A percentile compares a stretch with the other conserved stretches of the same genome.
phyloP scores from a whole-genome alignment of 2,113 vertebrate genomes.

The Pipa parva region DNA sequence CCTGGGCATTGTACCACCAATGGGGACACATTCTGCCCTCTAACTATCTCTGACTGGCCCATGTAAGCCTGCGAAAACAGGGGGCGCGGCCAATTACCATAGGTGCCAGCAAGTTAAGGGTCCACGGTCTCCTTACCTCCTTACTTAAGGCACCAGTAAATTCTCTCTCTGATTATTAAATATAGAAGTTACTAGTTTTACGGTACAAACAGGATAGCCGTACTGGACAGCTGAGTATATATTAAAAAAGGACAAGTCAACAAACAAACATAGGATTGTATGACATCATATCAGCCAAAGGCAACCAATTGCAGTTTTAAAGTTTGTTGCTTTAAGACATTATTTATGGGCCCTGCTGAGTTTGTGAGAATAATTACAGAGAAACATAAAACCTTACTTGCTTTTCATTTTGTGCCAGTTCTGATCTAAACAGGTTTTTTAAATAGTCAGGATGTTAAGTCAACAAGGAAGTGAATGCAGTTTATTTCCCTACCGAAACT shows the following conservation, averaged over 20 bases:
- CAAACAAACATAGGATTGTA: constrained; percentile 2
- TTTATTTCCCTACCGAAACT: constrained; percentile 13
- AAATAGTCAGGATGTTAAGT: constrained; percentile 1
- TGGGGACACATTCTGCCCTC: too few relatives aligned
- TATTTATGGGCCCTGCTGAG: constrained; percentile 13
- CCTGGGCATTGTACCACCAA: too few relatives aligned
- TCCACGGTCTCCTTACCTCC: too few relatives aligned
- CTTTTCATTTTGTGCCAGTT: constrained; percentile 1
- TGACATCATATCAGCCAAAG: constrained; percentile 28
- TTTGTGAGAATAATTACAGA: constrained; percentile 16
- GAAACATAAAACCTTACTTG: not conserved
- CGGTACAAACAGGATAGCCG: too few relatives aligned
- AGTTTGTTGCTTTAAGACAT: constrained; percentile 14
- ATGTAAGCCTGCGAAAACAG: too few relatives aligned
- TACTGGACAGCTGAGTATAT: too few relatives aligned
- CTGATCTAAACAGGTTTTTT: not conserved
- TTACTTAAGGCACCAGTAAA: too few relatives aligned
- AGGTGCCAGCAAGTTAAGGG: too few relatives aligned
- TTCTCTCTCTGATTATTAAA: too few relatives aligned
- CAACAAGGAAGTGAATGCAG: constrained; percentile 20
- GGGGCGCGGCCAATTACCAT: too few relatives aligned
- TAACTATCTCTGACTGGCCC: too few relatives aligned
- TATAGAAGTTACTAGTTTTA: too few relatives aligned
- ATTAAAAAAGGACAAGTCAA: constrained; percentile 25
- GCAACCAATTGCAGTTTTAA: constrained; percentile 18